phyloP scores from a whole-genome alignment of 2,888 invertebrate genomes.

The Euclidia mi region DNA sequence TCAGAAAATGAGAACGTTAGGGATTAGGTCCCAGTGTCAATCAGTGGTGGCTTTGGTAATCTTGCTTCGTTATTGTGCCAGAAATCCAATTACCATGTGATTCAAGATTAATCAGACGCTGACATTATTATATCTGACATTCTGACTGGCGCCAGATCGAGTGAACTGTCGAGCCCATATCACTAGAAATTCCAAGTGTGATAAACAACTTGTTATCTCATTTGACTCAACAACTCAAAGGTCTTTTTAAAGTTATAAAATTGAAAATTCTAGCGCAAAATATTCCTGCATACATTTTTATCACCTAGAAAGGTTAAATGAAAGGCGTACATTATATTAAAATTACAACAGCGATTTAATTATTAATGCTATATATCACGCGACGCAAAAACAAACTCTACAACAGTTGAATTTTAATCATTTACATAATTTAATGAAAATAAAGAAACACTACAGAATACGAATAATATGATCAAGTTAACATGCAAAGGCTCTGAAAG shows the following conservation, averaged over 20 bases:
- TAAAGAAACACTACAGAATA: neutral
- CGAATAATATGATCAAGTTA: neutral
- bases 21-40: constrained; percentile 75
- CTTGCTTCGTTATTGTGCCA: constrained; percentile 73
- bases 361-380: constrained; percentile 4
- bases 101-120: constrained; percentile 49
- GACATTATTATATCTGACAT: constrained; percentile 44
- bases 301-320: neutral
- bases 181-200: neutral
- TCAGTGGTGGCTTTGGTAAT: constrained; percentile 74
- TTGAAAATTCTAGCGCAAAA: no score
- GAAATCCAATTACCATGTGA: constrained; percentile 69
- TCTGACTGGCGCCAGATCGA: constrained; percentile 23
- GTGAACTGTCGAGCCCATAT: constrained; percentile 11
- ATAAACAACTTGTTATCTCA: no score
- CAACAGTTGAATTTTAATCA: neutral
- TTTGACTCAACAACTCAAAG: no score
- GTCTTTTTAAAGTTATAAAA: no score
- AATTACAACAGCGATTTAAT: constrained; percentile 1
- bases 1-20: no score
- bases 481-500: constrained; percentile 13
- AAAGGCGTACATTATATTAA: neutral
- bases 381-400: neutral
- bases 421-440: constrained; percentile 7
- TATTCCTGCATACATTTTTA: no score